Base-by-base conservation (phyloP, 1,140 invertebrate species). In the Steinernema khuongi region DNA sequence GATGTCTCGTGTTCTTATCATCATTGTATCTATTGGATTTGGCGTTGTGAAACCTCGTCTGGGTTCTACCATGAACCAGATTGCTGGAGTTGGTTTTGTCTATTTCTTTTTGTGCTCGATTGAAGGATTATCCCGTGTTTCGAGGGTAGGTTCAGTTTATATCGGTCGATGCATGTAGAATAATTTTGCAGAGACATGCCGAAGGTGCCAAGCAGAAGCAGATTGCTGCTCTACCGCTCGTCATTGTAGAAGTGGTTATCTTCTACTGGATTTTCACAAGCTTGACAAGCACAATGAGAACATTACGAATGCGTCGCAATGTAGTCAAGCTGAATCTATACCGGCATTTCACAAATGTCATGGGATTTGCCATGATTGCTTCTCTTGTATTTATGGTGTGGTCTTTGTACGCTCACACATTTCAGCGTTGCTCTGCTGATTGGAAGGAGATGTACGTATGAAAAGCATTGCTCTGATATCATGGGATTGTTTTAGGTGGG, bases 11-110 rank as follows among this genome's bases (percentile, higher is more conserved):
- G 94, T 96, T 90, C 87, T 97, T 19, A 92, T 97, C 67, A 92
- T 97, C 31, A 94, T 96, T 73, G 93, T 95, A 70, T 93, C 92
- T 77, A 87, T 96, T 60, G 94, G 94, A 44, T 96, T 94, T 88
- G 94, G 94, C 32, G 94, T 96, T 81, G 93, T 96, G 75, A 96
- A 95, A 92, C 94, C 93, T 0, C 89, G 93, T 43, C 86, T 96
- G 44, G 93, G 94, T 41, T 89, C 92, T 4, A 91, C 91, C 75
- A 87, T 95, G 70, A 92, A 94, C 86, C 89, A 92, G 81, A 91
- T 95, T n/a, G 88, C 94, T 67, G 90, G 90, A 74, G 89, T 92
- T 70, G 93, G 93, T 17, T 85, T 88, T 0, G 83, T 94, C 0
- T 96, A 94, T 87, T 93, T 94, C 80, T 82, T 91, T 18, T 86